Base-by-base conservation (phyloP, 2,113 vertebrate species). In the Ivindomyrus marchei region DNA sequence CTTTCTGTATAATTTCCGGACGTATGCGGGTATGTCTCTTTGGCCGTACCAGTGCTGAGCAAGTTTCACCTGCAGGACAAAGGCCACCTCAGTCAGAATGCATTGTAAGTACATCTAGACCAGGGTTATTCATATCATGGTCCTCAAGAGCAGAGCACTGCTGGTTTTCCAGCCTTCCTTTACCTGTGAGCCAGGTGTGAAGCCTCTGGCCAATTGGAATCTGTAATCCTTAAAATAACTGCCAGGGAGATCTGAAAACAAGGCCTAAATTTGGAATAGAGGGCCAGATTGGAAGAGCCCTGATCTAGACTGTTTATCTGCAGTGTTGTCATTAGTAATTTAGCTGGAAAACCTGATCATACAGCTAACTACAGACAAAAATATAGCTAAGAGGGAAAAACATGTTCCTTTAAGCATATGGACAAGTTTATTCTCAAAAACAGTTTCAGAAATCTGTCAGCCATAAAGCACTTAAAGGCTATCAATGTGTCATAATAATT, bases 21-120 rank as follows among this genome's bases (percentile, higher is more conserved):
- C 3, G 2, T 89, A 91, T 85, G 24, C 45, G 19, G 27, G 50
- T 39, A 0, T 36, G 39, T 45, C 96, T 90, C 83, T 93, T 95
- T 10, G 93, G 31, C 85, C 96, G 93, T 2, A 94, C 42, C 0
- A 13, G 80, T 1, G 93, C 94, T 0, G 92, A 90, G 47, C 96
- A 96, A 1, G n/a, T 53, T 0, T 88, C 90, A 74, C 2, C 95
- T 96, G 91, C 56, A 91, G 58, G 50, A 88, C n/a, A 62, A 84
- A 46, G 47, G 50, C 31, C 27, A 27, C 15, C 47, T 42, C 49
- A 88, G 21, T 53, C n/a, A 21, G 49, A 53, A 36, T 21, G 9
- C 10, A 85, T 36, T 15, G 52, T 19, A 31, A 56, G 10, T 27
- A 62, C 27, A 42, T 49, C 46, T 47, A 66, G 84, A 47, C 46